Percentiles rank a stretch among this genome's conserved stretches.
Conservation (phyloP, 2,888 invertebrate genomes). For the Mythimna albipuncta region DNA sequence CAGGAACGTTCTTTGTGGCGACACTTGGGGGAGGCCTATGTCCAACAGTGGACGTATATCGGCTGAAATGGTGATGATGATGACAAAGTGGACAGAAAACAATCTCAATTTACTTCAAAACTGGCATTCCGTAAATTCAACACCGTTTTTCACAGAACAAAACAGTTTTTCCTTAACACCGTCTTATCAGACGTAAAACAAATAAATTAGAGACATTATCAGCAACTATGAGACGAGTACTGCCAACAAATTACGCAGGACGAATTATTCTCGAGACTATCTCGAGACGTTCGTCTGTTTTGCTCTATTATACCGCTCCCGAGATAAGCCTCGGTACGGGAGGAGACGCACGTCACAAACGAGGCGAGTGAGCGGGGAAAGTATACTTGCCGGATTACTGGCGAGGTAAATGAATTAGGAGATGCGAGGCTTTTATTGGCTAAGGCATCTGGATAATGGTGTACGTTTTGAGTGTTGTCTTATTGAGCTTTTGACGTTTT, state of each 20-base stretch:
- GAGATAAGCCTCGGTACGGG: slow-evolving; percentile 56
- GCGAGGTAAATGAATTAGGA: slow-evolving; percentile 35
- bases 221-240: slow-evolving; percentile 42
- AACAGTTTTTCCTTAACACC: slow-evolving; percentile 21
- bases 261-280: slow-evolving; percentile 58
- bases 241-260: slow-evolving; percentile 56
- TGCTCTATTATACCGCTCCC: slow-evolving; percentile 49
- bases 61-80: too few species aligned
- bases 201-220: slow-evolving; percentile 43
- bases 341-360: slow-evolving; percentile 51
- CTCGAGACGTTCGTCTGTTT: slow-evolving; percentile 53
- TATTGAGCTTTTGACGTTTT: neutral
- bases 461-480: neutral
- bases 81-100: too few species aligned
- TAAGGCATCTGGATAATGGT: neutral
- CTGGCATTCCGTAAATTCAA: neutral
- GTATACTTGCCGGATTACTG: slow-evolving; percentile 48
- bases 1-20: too few species aligned
- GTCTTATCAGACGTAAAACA: slow-evolving; percentile 31
- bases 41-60: too few species aligned
- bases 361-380: slow-evolving; percentile 31
- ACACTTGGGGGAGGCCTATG: too few species aligned
- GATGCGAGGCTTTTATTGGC: slow-evolving; percentile 14
- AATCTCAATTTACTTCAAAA: neutral
- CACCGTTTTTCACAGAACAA: slow-evolving; percentile 6